Evolutionary conservation across 1,140 invertebrate species (phyloP).

Genomic region (Cydia fagiglandana): DNA sequence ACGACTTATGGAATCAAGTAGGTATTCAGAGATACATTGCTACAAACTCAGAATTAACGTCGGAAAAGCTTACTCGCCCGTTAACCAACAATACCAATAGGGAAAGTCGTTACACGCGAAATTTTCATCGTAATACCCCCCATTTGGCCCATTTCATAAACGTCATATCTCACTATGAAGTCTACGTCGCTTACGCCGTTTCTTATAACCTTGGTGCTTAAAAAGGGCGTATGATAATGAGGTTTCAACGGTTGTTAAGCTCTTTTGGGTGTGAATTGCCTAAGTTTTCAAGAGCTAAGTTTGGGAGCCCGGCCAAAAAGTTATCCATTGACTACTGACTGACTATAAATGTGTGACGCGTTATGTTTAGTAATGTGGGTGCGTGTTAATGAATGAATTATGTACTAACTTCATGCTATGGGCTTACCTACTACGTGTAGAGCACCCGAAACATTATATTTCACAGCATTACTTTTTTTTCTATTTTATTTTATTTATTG

Average conservation of each 20-base stretch:
- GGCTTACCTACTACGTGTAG: too few species aligned
- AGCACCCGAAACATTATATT: too few species aligned
- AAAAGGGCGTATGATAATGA: neutral
- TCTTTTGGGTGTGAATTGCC: neutral
- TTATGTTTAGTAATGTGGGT: constrained; percentile 19
- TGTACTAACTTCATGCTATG: neutral
- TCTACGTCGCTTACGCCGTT: neutral
- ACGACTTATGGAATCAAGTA: too few species aligned
- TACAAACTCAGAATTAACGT: too few species aligned
- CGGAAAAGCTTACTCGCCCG: neutral
- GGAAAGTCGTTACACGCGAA: neutral
- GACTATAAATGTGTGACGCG: neutral
- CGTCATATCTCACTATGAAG: neutral
- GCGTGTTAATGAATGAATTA: neutral
- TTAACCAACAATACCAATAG: neutral
- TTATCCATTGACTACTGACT: constrained; percentile 7
- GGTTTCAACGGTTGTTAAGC: neutral
- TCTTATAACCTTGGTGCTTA: neutral
- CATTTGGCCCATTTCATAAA: neutral
- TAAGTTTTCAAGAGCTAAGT: constrained; percentile 11
- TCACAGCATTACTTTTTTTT: too few species aligned
- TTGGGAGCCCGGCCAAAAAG: neutral
- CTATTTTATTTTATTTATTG: too few species aligned
- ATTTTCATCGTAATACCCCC: neutral
- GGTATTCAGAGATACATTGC: too few species aligned